Evolutionary conservation across 1,140 invertebrate species (phyloP).

Genomic region (Gryllus bimaculatus): DNA sequence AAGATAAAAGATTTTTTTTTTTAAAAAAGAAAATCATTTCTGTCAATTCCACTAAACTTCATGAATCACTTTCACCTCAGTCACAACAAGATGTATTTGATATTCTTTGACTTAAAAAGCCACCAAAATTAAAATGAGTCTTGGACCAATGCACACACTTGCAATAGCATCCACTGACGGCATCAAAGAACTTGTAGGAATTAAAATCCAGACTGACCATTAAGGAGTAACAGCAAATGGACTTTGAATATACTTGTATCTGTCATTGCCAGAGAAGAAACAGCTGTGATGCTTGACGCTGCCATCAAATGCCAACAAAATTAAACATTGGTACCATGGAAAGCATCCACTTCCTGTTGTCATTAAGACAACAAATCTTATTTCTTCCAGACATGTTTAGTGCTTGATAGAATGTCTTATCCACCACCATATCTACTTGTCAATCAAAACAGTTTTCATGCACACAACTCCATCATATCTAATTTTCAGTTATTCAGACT

Average conservation of each 20-base stretch:
- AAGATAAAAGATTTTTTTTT: constrained; percentile 1
- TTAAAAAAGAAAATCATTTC: not conserved
- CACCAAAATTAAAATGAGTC: not conserved
- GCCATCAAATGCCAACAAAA: not conserved
- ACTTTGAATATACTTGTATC: not conserved
- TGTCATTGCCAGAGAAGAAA: not conserved
- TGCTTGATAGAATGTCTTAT: not conserved
- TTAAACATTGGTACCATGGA: not conserved
- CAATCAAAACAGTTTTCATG: not conserved
- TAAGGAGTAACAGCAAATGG: not conserved
- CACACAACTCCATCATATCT: not conserved
- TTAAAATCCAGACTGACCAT: not conserved
- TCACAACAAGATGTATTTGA: not conserved
- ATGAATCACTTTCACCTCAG: not conserved
- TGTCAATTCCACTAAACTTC: not conserved
- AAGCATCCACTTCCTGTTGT: not conserved
- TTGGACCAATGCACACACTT: not conserved
- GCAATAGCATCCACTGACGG: not conserved
- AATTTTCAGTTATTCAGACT: not conserved
- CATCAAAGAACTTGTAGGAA: not conserved
- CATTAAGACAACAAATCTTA: not conserved
- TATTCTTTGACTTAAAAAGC: not conserved
- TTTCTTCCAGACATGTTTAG: not conserved
- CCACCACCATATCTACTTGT: not conserved
- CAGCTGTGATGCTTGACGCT: not conserved